A percentile compares a stretch with the other conserved stretches of the same genome.
These are phyloP conservation scores for Conomelus anceps DNA, from an alignment of 2,888 invertebrate genomes.

Conservation along the genomic window DNA sequence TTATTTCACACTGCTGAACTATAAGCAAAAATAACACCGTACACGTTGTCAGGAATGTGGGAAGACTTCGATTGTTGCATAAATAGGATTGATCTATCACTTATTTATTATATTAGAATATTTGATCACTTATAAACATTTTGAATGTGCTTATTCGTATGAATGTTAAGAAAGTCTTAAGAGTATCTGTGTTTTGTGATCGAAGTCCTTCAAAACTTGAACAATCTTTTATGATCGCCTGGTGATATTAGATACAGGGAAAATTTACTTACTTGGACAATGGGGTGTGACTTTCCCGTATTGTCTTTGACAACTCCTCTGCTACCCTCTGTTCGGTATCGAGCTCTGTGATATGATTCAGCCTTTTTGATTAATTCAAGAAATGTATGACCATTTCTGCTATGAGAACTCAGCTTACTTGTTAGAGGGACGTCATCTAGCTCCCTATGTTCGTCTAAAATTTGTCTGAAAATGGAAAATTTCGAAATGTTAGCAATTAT, in stretches of 20 bases:
- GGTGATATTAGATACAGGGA: background rate
- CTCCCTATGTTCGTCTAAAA: background rate
- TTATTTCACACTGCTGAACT: no score
- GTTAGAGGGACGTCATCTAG: conserved; percentile 47
- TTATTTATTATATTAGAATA: no score
- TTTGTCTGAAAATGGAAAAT: background rate
- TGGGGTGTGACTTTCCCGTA: conserved; percentile 84
- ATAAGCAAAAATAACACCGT: no score
- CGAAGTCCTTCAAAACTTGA: no score
- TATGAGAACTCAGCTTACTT: conserved; percentile 54
- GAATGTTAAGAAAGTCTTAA: no score
- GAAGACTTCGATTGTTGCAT: no score
- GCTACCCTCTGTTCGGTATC: conserved; percentile 94
- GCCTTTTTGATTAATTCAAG: conserved; percentile 84
- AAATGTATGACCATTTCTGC: conserved; percentile 50
- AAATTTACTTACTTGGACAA: conserved; percentile 56
- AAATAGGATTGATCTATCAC: no score
- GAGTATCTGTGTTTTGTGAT: no score
- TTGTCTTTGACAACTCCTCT: conserved; percentile 92
- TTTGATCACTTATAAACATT: no score
- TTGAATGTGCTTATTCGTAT: no score
- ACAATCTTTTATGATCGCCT: background rate
- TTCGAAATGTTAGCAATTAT: no score
- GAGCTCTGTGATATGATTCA: conserved; percentile 86
- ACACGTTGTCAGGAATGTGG: no score